A percentile compares a stretch with the other conserved stretches of the same genome.
Conservation (phyloP, 1,140 invertebrate genomes). For the Mactra quadrangularis region DNA sequence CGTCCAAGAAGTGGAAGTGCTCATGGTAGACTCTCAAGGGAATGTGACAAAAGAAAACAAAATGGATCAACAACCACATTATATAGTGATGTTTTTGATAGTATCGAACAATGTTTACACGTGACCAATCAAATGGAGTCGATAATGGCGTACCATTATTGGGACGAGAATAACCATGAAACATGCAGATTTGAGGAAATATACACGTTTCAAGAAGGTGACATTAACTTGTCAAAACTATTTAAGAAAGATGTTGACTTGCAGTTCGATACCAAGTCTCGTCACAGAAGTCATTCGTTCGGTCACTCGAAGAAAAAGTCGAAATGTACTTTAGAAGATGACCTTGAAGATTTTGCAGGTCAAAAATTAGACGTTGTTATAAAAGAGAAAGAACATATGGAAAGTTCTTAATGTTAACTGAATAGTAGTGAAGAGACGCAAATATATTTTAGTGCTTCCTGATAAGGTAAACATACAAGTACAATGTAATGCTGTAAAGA, state of each 20-base stretch:
- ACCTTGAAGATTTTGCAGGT: slow-evolving; percentile 41
- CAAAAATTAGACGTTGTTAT: slow-evolving; percentile 5
- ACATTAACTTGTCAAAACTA: slow-evolving; percentile 73
- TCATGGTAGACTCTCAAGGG: slow-evolving; percentile 18
- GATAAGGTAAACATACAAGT: too few relatives aligned
- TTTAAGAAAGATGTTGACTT: not conserved
- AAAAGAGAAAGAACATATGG: slow-evolving; percentile 20
- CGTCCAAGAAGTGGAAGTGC: slow-evolving; percentile 47
- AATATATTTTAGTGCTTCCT: too few relatives aligned
- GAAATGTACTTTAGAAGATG: slow-evolving; percentile 11
- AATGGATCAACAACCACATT: slow-evolving; percentile 64
- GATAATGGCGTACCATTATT: slow-evolving; percentile 95
- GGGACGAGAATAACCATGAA: slow-evolving; percentile 90
- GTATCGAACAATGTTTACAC: slow-evolving; percentile 93
- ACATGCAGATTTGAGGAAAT: slow-evolving; percentile 93
- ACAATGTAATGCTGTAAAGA: too few relatives aligned
- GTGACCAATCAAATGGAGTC: slow-evolving; percentile 93
- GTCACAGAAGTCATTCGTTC: slow-evolving; percentile 4
- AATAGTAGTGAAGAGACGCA: too few relatives aligned
- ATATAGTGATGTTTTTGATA: slow-evolving; percentile 87
- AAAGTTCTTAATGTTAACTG: too few relatives aligned
- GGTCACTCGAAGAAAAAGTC: not conserved
- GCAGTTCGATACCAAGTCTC: not conserved
- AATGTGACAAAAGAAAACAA: not conserved
- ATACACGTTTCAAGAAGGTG: slow-evolving; percentile 91